Evolutionary conservation across 2,888 invertebrate genomes (phyloP).

Genomic region (Nebria salina): DNA sequence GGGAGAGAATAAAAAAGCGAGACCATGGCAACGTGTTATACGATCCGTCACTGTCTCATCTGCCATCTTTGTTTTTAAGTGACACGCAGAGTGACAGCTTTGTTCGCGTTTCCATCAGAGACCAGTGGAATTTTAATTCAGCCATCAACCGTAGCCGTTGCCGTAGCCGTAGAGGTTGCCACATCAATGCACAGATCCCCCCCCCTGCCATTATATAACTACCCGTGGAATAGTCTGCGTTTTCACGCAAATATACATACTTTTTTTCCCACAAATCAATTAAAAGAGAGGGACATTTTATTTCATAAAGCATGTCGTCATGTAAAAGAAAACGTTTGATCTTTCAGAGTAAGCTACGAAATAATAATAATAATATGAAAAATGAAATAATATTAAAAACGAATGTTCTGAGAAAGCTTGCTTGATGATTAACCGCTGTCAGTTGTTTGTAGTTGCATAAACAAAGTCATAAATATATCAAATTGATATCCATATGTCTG

Average conservation of each 20-base stretch:
- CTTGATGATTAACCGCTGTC: slow-evolving; percentile 4
- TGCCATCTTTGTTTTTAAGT: slow-evolving; percentile 46
- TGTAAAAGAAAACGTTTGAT: neutral
- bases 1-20: slow-evolving; percentile 2
- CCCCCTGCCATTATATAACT: too few relatives aligned
- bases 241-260: too few relatives aligned
- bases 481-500: slow-evolving; percentile 19
- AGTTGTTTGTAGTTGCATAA: slow-evolving; percentile 26
- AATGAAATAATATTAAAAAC: neutral
- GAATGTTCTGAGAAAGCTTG: slow-evolving; percentile 3
- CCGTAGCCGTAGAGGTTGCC: slow-evolving; percentile 30
- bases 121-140: slow-evolving; percentile 61
- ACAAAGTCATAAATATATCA: slow-evolving; percentile 43
- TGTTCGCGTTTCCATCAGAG: slow-evolving; percentile 54
- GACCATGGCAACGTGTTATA: slow-evolving; percentile 49
- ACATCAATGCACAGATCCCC: neutral
- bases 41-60: slow-evolving; percentile 56
- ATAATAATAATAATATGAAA: neutral
- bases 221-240: too few relatives aligned
- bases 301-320: too few relatives aligned
- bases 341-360: neutral
- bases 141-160: slow-evolving; percentile 37
- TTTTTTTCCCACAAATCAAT: too few relatives aligned
- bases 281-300: too few relatives aligned
- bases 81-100: slow-evolving; percentile 57